Evolutionary conservation across 1,140 invertebrate species (phyloP).

Genomic region (Neelides sp.): DNA sequence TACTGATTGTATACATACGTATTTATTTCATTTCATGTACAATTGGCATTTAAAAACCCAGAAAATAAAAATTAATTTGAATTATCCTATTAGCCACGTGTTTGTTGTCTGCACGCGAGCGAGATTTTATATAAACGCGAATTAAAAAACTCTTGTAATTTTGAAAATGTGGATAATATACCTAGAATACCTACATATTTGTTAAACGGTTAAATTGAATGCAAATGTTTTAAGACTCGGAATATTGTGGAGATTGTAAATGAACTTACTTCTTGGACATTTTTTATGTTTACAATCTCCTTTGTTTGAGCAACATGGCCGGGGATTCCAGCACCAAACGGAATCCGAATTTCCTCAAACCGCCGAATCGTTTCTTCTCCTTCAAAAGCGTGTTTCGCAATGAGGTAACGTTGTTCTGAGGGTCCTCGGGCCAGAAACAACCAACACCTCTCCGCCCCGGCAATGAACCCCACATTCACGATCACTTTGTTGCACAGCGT

Average conservation of each 20-base stretch:
- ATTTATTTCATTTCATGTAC: too few relatives aligned
- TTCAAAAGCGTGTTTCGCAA: constrained; percentile 75
- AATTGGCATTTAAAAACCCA: too few relatives aligned
- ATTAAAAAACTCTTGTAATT: too few relatives aligned
- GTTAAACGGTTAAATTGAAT: too few relatives aligned
- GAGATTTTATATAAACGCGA: too few relatives aligned
- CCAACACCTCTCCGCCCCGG: constrained; percentile 71
- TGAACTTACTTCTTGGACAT: constrained; percentile 62
- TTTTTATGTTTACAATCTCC: constrained; percentile 74
- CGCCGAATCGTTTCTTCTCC: constrained; percentile 45
- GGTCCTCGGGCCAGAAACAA: constrained; percentile 74
- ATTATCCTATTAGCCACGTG: too few relatives aligned
- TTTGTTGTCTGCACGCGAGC: too few relatives aligned
- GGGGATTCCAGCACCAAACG: constrained; percentile 79
- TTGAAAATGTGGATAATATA: too few relatives aligned
- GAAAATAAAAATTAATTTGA: too few relatives aligned
- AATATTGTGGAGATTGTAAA: background rate
- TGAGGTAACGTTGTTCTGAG: constrained; percentile 57
- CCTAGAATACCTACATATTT: too few relatives aligned
- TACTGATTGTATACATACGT: too few relatives aligned
- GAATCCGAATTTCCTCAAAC: constrained; percentile 46
- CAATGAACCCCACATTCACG: constrained; percentile 75
- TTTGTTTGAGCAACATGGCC: constrained; percentile 78
- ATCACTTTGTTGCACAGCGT: constrained; percentile 86
- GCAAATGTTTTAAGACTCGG: too few relatives aligned